These are phyloP conservation scores for Brachionichthys hirsutus DNA, from an alignment of 2,113 vertebrate genomes.

Conservation along the genomic window DNA sequence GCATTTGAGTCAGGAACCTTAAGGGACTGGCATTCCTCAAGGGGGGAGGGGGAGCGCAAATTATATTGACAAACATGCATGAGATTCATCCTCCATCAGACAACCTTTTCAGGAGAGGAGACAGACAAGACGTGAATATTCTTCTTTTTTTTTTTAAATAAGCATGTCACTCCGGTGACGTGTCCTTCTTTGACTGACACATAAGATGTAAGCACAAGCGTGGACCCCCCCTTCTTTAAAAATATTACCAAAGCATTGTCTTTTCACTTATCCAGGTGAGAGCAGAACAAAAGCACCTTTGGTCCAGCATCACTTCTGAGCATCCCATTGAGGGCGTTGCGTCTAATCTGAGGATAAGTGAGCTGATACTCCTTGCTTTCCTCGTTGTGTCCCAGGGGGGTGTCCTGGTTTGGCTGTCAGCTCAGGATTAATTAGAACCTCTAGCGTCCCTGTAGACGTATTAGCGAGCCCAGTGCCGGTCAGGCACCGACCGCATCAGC, in stretches of 20 bases:
- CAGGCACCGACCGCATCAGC: slow-evolving; percentile 78
- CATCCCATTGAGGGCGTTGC: slow-evolving; percentile 56
- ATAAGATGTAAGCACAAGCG: slow-evolving; percentile 21
- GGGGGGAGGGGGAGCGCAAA: slow-evolving; percentile 67
- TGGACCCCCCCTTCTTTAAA: neutral
- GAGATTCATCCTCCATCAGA: slow-evolving; percentile 72
- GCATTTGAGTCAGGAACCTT: slow-evolving; percentile 74
- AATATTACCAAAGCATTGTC: neutral
- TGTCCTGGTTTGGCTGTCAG: slow-evolving; percentile 87
- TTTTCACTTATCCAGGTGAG: slow-evolving; percentile 29
- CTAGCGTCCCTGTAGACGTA: slow-evolving; percentile 82
- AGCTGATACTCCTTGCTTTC: slow-evolving; percentile 74
- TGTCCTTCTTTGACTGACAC: slow-evolving; percentile 48
- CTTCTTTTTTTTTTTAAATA: slow-evolving; percentile 39
- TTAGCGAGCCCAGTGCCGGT: slow-evolving; percentile 82
- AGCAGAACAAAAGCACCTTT: slow-evolving; percentile 37
- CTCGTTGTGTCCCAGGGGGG: slow-evolving; percentile 82
- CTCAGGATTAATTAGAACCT: slow-evolving; percentile 95
- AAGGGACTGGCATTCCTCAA: slow-evolving; percentile 67
- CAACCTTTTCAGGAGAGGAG: slow-evolving; percentile 73
- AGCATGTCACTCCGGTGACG: slow-evolving; percentile 11
- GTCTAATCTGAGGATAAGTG: slow-evolving; percentile 74
- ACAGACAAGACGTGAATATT: slow-evolving; percentile 69
- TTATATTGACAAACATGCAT: slow-evolving; percentile 81
- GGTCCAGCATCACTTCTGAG: slow-evolving; percentile 42